Evolutionary conservation across 2,888 invertebrate genomes (phyloP).

Genomic region (Troides oblongomaculatus): DNA sequence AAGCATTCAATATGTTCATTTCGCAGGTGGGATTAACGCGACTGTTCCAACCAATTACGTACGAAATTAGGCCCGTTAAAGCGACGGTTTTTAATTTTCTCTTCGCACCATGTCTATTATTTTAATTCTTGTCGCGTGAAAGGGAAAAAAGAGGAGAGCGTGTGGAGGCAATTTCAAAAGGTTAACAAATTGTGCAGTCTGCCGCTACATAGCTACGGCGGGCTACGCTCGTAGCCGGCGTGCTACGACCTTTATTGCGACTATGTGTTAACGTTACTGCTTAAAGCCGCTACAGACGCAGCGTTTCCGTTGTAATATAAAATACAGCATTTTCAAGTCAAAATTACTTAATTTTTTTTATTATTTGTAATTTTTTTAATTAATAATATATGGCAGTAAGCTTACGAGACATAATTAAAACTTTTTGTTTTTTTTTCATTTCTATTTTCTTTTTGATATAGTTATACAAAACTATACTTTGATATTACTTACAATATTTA

Average conservation of each 20-base stretch:
- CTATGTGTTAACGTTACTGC: conserved; percentile 62
- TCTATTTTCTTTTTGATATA: no score
- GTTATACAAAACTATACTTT: no score
- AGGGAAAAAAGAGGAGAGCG: conserved; percentile 35
- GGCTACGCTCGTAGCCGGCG: conserved; percentile 51
- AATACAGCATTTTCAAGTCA: conserved; percentile 7
- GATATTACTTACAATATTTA: no score
- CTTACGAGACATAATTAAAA: no score
- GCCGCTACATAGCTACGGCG: conserved; percentile 44
- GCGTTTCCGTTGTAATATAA: conserved; percentile 21
- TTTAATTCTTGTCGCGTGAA: conserved; percentile 42
- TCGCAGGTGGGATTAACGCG: conserved; percentile 28
- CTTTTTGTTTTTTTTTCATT: no score
- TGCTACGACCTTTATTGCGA: conserved; percentile 65
- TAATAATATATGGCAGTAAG: no score
- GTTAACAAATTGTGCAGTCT: conserved; percentile 73
- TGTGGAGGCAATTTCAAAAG: conserved; percentile 62
- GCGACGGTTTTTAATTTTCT: conserved; percentile 38
- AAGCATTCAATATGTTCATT: conserved; percentile 26
- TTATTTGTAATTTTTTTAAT: not conserved
- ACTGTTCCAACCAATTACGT: conserved; percentile 37
- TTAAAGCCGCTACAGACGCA: conserved; percentile 40
- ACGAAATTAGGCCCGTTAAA: conserved; percentile 37
- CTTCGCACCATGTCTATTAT: conserved; percentile 34
- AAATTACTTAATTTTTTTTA: conserved; percentile 14